These are phyloP conservation scores for Drosophila leontia DNA, from an alignment of 1,140 invertebrate genomes.

Conservation along the genomic window DNA sequence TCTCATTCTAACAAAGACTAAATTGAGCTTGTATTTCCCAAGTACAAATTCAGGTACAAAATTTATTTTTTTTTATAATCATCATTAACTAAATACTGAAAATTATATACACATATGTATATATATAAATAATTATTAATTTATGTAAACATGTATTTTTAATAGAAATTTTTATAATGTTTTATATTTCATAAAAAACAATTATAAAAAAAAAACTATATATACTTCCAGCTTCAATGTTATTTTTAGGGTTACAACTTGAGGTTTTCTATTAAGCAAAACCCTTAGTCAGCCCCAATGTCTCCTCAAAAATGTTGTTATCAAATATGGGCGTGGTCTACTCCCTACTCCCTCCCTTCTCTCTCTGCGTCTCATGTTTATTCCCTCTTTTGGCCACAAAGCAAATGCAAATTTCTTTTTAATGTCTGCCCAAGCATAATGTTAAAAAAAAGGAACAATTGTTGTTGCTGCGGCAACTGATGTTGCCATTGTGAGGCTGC, in stretches of 20 bases:
- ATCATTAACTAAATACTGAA: no score
- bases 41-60: no score
- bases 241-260: not conserved
- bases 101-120: no score
- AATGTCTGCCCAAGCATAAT: slow-evolving; percentile 29
- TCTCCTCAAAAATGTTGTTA: not conserved
- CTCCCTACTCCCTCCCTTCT: not conserved
- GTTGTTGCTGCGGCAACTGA: slow-evolving; percentile 40
- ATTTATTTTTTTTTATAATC: no score
- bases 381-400: slow-evolving; percentile 7
- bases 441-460: slow-evolving; percentile 46
- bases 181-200: no score
- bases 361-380: slow-evolving; percentile 1
- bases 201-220: no score
- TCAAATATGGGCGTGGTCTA: slow-evolving; percentile 22
- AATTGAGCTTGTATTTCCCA: no score
- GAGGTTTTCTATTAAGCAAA: not conserved
- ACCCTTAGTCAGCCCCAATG: not conserved
- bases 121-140: no score
- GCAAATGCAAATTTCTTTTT: slow-evolving; percentile 45
- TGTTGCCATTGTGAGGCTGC: slow-evolving; percentile 30
- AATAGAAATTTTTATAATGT: no score
- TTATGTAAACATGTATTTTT: no score
- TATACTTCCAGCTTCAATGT: not conserved
- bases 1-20: no score